Conservation (phyloP, 2,113 vertebrate genomes). For the Myrmecobius fasciatus region DNA sequence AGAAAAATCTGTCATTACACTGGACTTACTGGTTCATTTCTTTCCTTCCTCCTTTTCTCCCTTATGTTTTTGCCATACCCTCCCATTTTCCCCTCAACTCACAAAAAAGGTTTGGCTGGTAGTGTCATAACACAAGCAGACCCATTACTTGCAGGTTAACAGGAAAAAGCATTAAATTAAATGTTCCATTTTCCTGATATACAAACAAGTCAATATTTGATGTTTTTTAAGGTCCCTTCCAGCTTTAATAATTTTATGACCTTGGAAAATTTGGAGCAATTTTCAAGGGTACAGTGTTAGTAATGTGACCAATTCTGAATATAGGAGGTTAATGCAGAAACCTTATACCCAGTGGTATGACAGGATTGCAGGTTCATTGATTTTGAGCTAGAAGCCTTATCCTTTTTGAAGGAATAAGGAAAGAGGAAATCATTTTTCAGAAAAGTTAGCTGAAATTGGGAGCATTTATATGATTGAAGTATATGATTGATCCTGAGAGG, state of each 20-base stretch:
- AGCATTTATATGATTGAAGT: background rate
- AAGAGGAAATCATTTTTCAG: background rate
- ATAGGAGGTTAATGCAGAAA: slow-evolving; percentile 3
- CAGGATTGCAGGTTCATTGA: background rate
- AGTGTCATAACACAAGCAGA: slow-evolving; percentile 1
- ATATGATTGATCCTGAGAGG: background rate
- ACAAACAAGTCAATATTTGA: background rate
- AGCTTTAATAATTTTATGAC: background rate
- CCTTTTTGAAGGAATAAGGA: background rate
- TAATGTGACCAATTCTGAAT: background rate
- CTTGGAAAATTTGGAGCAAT: background rate
- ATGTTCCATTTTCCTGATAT: background rate
- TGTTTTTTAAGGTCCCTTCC: slow-evolving; percentile 10
- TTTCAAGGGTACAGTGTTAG: background rate
- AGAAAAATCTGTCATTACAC: slow-evolving; percentile 27
- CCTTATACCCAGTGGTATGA: background rate
- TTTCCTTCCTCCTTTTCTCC: background rate
- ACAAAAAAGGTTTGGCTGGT: slow-evolving; percentile 37
- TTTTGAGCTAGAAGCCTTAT: background rate
- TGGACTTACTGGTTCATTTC: slow-evolving; percentile 35
- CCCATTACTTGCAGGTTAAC: slow-evolving; percentile 36
- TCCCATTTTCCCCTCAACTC: background rate
- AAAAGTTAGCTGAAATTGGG: background rate
- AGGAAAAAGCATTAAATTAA: slow-evolving; percentile 34
- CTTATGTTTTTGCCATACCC: background rate